These are phyloP conservation scores for Laticauda laticaudata DNA, from an alignment of 2,113 vertebrate genomes.

Conservation along the genomic window DNA sequence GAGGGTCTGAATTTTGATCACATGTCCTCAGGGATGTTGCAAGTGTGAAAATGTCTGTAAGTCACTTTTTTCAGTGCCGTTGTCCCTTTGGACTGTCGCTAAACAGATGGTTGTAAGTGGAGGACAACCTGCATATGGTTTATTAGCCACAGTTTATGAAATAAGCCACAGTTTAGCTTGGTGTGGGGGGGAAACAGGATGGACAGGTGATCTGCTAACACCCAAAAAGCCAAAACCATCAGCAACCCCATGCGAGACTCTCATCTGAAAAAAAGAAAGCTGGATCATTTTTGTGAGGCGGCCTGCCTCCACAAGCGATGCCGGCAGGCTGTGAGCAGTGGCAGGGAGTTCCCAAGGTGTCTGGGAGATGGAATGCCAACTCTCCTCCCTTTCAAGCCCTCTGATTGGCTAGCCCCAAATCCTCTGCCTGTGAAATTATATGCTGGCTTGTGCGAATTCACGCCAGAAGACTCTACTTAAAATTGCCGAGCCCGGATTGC, in stretches of 20 bases:
- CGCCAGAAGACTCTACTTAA: background rate
- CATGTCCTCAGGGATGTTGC: too few relatives aligned
- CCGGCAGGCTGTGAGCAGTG: background rate
- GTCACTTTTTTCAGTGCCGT: background rate
- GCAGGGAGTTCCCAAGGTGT: background rate
- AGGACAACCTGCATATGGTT: background rate
- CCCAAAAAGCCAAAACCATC: background rate
- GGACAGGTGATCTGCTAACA: background rate
- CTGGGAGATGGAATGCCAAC: background rate
- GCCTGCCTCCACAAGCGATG: background rate
- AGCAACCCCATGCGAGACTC: background rate
- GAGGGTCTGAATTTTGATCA: background rate
- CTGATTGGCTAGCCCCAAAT: background rate
- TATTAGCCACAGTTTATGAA: background rate
- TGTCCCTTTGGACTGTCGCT: background rate
- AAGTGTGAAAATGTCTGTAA: background rate
- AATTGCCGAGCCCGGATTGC: background rate
- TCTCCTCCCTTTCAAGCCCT: background rate
- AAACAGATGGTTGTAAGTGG: background rate
- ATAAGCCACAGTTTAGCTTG: background rate
- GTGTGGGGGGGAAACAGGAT: accelerated
- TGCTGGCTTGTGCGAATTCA: background rate
- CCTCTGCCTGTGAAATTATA: background rate
- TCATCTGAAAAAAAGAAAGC: background rate
- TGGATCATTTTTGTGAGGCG: background rate